Conservation (phyloP, 2,797 vertebrate genomes). For the Cossypha niveicapilla region DNA sequence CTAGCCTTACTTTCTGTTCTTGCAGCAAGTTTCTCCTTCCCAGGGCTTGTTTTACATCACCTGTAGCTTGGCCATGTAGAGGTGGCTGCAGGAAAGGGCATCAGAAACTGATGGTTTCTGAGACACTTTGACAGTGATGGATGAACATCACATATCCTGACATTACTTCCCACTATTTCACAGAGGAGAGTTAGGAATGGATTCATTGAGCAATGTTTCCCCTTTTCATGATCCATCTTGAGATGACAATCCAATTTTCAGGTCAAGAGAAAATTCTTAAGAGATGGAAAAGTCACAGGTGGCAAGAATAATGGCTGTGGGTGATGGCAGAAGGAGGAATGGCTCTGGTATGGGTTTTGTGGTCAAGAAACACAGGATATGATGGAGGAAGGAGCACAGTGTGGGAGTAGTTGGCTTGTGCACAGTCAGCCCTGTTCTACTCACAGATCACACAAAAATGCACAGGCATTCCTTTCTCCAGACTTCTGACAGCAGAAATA, state of each 20-base stretch:
- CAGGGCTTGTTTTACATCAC: not conserved
- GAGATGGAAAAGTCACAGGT: not conserved
- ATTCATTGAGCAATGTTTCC: not conserved
- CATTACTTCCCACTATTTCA: not conserved
- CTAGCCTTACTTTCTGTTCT: not conserved
- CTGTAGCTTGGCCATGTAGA: not conserved
- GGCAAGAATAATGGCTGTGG: not conserved
- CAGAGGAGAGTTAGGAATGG: not conserved
- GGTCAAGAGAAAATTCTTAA: not conserved
- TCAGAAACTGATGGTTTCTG: not conserved
- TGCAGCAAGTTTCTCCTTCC: not conserved
- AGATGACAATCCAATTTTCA: constrained; percentile 17
- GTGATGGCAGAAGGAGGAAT: not conserved
- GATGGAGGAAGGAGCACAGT: not conserved
- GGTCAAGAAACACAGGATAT: not conserved
- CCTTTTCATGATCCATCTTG: constrained; percentile 2
- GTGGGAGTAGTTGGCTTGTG: not conserved
- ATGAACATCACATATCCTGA: not conserved
- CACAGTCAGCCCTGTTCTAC: not conserved
- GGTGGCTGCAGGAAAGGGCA: not conserved
- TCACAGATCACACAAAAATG: constrained; percentile 2
- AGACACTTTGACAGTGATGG: not conserved
- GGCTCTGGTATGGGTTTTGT: not conserved
- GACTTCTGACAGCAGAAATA: constrained; percentile 13
- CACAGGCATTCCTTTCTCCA: not conserved